phyloP scores from a whole-genome alignment of 1,140 invertebrate genomes.

The Bombus fervidus region DNA sequence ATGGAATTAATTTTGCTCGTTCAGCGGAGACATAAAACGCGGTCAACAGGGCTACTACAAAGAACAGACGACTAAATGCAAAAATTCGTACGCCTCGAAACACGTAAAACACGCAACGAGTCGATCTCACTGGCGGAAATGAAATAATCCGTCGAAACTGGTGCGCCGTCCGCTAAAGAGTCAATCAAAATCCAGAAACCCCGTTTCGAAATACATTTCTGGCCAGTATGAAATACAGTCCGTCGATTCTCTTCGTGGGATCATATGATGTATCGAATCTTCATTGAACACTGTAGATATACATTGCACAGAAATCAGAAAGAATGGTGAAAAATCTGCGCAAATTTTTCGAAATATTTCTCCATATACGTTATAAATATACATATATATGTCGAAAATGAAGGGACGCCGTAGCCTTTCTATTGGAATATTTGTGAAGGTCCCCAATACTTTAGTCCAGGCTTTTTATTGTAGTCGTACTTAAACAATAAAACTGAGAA shows the following conservation, averaged over 20 bases:
- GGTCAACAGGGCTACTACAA: neutral
- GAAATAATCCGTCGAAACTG: conserved; percentile 28
- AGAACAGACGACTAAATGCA: neutral
- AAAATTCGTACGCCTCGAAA: conserved; percentile 15
- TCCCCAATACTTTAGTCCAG: too few species aligned
- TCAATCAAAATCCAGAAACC: conserved; percentile 22
- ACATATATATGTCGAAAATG: neutral
- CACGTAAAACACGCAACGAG: neutral
- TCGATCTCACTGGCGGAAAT: conserved; percentile 12
- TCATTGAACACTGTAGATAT: neutral
- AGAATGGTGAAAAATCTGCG: neutral
- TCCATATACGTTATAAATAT: neutral
- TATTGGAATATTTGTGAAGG: too few species aligned
- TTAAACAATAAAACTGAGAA: too few species aligned
- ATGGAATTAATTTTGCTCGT: conserved; percentile 14
- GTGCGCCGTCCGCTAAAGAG: conserved; percentile 8
- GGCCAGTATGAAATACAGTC: neutral
- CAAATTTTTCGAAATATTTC: neutral
- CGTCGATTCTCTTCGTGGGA: neutral
- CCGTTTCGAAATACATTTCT: conserved; percentile 19
- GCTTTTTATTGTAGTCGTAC: too few species aligned
- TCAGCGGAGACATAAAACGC: neutral
- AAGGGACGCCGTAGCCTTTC: too few species aligned
- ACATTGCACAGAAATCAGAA: neutral
- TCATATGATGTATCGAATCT: neutral